phyloP scores from a whole-genome alignment of 1,140 invertebrate genomes.

The Teleopsis dalmanni region DNA sequence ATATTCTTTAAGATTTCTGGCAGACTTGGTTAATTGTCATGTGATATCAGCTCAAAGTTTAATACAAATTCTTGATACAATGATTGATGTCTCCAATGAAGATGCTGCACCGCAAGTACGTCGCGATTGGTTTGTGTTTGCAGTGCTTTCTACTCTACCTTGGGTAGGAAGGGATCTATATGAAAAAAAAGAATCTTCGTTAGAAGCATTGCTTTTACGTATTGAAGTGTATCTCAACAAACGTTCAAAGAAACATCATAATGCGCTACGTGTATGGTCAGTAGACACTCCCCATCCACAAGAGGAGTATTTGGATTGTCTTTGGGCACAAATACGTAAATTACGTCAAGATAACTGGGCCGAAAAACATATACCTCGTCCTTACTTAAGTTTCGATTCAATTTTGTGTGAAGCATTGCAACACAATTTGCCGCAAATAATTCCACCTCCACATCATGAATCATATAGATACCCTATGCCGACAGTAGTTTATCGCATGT shows the following conservation, averaged over 20 bases:
- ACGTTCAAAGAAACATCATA: constrained; percentile 83
- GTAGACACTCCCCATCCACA: constrained; percentile 88
- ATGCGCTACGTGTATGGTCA: constrained; percentile 86
- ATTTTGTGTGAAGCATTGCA: constrained; percentile 91
- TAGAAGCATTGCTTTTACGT: constrained; percentile 84
- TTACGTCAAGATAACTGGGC: constrained; percentile 91
- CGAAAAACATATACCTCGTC: constrained; percentile 91
- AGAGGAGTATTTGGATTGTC: constrained; percentile 96
- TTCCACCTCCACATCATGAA: constrained; percentile 86
- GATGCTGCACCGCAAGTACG: constrained; percentile 83
- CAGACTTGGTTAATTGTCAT: constrained; percentile 94
- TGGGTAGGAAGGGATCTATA: constrained; percentile 95
- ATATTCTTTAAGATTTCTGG: constrained; percentile 82
- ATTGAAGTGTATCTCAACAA: constrained; percentile 95
- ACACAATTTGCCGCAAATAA: constrained; percentile 84
- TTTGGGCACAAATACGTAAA: constrained; percentile 92
- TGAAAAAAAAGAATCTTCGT: constrained; percentile 91
- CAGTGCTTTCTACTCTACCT: constrained; percentile 87
- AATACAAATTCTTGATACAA: constrained; percentile 83
- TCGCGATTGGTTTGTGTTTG: constrained; percentile 93
- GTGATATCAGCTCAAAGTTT: constrained; percentile 89
- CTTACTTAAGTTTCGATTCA: constrained; percentile 94
- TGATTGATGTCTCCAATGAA: constrained; percentile 91
- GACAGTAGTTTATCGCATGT: constrained; percentile 86
- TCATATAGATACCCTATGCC: constrained; percentile 83